Base-by-base conservation (phyloP, 2,888 invertebrate genomes). In the Callyntrura sp. region DNA sequence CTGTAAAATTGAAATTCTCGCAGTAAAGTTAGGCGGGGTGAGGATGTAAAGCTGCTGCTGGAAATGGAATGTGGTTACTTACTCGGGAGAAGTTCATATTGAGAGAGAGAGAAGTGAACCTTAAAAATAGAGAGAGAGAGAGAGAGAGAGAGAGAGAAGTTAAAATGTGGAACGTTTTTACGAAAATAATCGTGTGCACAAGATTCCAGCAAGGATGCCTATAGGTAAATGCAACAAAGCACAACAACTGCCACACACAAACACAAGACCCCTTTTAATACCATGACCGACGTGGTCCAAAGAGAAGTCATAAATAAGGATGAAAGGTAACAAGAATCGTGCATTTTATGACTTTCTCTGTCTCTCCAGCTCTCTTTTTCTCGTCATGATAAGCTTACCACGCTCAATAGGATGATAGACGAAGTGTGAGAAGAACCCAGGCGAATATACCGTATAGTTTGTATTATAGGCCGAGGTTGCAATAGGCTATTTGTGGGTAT, bases 261-360 rank as follows among this genome's bases (percentile, higher is more conserved):
- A n/a, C 3, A 57, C 25, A 79, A 43, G 81, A 35, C 57, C 57
- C 60, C 48, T 48, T 60, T 57, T 60, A 79, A 79, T 79, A 55
- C 28, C 79, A 55, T 60, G 60, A 60, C 60, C 81, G 78, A 78
- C 57, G 57, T 57, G 12, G 12, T 6, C 48, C 55, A 55, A 70
- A n/a, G 45, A 60, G 25, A 17, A 62, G 82, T 65, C 17, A 84
- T 84, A 84, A 84, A 84, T 84, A 65, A 84, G 55, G 65, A 55
- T 84, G 70, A 84, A 48, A 55, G 51, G 65, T 84, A 84, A 84
- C 84, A 68, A 84, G 70, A 68, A 70, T 84, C 51, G 20, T 35
- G 35, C 70, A 70, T 84, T 84, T 84, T 84, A 84, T 84, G 84
- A 70, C 25, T 43, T 62, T 81, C 81, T 48, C 25, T 12, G 43